These are phyloP conservation scores for Drosophila tani DNA, from an alignment of 1,140 invertebrate genomes.

Conservation along the genomic window DNA sequence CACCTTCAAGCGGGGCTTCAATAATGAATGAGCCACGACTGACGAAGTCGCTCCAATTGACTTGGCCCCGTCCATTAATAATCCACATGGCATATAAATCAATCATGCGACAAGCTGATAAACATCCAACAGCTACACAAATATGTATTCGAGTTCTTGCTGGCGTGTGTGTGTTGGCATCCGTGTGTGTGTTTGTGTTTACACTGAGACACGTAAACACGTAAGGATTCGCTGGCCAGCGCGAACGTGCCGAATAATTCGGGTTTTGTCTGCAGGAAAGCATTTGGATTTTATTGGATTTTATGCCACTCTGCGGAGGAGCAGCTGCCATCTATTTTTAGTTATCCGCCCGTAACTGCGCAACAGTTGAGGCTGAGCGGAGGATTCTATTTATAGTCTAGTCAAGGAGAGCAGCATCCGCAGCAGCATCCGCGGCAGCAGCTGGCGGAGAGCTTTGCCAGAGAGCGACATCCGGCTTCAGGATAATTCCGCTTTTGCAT, in stretches of 20 bases:
- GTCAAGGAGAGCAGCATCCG: slow-evolving; percentile 24
- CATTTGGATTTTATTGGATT: slow-evolving; percentile 71
- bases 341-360: slow-evolving; percentile 25
- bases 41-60: slow-evolving; percentile 63
- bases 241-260: slow-evolving; percentile 55
- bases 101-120: slow-evolving; percentile 80
- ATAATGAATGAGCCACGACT: slow-evolving; percentile 64
- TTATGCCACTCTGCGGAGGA: slow-evolving; percentile 37
- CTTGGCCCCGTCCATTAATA: slow-evolving; percentile 73
- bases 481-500: slow-evolving; percentile 21
- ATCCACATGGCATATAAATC: slow-evolving; percentile 70
- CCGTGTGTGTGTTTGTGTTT: slow-evolving; percentile 23
- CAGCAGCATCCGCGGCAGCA: slow-evolving; percentile 7
- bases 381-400: slow-evolving; percentile 72
- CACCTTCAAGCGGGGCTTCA: slow-evolving; percentile 37
- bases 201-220: slow-evolving; percentile 38
- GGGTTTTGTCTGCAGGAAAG: slow-evolving; percentile 43
- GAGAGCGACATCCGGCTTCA: slow-evolving; percentile 1
- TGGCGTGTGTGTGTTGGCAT: slow-evolving; percentile 8
- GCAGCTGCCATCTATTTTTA: slow-evolving; percentile 70
- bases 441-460: slow-evolving; percentile 36
- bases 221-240: slow-evolving; percentile 43
- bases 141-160: slow-evolving; percentile 29
- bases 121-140: slow-evolving; percentile 59
- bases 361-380: slow-evolving; percentile 59